These are phyloP conservation scores for Panthera leo DNA, from an alignment of 2,113 vertebrate species.

Conservation along the genomic window DNA sequence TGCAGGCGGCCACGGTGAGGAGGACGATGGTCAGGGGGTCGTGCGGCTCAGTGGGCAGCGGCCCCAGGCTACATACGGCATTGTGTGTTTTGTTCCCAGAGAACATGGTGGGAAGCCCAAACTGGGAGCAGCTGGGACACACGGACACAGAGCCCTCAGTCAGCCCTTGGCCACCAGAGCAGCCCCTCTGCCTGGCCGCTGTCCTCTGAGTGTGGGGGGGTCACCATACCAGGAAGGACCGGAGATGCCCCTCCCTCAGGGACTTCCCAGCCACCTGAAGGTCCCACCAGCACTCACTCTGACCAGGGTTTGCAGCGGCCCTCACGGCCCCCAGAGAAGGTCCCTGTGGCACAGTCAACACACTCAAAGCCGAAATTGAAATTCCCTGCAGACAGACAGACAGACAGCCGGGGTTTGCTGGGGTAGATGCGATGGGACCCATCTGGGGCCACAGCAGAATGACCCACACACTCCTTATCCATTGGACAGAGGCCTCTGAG, in stretches of 20 bases:
- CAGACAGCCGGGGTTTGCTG: not conserved
- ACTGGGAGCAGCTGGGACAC: slow-evolving; percentile 74
- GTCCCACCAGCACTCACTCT: slow-evolving; percentile 71
- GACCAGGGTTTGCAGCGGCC: slow-evolving; percentile 80
- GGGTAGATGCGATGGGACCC: not conserved
- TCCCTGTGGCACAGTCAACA: slow-evolving; percentile 71
- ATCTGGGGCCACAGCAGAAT: not conserved
- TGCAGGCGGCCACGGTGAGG: slow-evolving; percentile 34
- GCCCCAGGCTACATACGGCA: not conserved
- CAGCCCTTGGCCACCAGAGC: not conserved
- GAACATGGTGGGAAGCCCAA: slow-evolving; percentile 57
- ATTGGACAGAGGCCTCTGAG: not conserved
- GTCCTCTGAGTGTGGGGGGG: not conserved
- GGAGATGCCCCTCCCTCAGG: not conserved
- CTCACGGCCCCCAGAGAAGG: slow-evolving; percentile 66
- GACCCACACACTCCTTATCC: fast-evolving
- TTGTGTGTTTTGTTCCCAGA: slow-evolving; percentile 83
- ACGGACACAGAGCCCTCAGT: not conserved
- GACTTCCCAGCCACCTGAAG: fast-evolving
- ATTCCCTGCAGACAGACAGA: slow-evolving; percentile 48
- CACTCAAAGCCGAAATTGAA: slow-evolving; percentile 74
- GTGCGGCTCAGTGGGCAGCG: not conserved
- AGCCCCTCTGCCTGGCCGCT: not conserved
- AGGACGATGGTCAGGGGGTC: not conserved
- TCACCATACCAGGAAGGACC: not conserved